Percentiles rank a stretch among this genome's conserved stretches.
Evolutionary conservation across 2,113 vertebrate species (phyloP).

Genomic region (Pachycephala philippinensis): DNA sequence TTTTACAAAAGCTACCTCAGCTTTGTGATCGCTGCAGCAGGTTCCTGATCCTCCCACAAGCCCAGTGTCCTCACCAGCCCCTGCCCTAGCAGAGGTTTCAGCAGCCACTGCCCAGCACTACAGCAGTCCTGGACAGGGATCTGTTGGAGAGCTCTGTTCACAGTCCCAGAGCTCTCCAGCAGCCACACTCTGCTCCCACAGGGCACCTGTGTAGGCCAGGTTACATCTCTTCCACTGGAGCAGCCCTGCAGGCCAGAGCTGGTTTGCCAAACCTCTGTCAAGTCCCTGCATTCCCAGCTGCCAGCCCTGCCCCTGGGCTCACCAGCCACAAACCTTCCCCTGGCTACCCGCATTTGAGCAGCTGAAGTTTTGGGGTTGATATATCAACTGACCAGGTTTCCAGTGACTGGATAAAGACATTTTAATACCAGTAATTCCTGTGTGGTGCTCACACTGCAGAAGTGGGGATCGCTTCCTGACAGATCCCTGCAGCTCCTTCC

Average conservation of each 20-base stretch:
- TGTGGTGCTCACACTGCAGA: rapidly evolving
- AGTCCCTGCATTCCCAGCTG: not conserved
- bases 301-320: not conserved
- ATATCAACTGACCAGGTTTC: not conserved
- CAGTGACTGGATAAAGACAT: not conserved
- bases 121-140: not conserved
- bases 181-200: not conserved
- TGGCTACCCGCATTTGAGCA: not conserved
- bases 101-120: not conserved
- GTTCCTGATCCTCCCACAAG: not conserved
- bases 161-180: not conserved
- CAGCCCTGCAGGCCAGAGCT: not conserved
- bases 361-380: not conserved
- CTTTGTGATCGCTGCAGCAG: rapidly evolving
- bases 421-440: not conserved
- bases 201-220: not conserved
- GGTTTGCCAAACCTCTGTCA: not conserved
- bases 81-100: not conserved
- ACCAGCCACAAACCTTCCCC: not conserved
- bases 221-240: not conserved
- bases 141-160: not conserved
- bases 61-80: not conserved
- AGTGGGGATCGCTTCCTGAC: not conserved
- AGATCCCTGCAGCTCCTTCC: not conserved
- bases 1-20: not conserved